A percentile compares a stretch with the other conserved stretches of the same genome.
These are phyloP conservation scores for Excalfactoria chinensis DNA, from an alignment of 2,113 vertebrate species.

Conservation along the genomic window DNA sequence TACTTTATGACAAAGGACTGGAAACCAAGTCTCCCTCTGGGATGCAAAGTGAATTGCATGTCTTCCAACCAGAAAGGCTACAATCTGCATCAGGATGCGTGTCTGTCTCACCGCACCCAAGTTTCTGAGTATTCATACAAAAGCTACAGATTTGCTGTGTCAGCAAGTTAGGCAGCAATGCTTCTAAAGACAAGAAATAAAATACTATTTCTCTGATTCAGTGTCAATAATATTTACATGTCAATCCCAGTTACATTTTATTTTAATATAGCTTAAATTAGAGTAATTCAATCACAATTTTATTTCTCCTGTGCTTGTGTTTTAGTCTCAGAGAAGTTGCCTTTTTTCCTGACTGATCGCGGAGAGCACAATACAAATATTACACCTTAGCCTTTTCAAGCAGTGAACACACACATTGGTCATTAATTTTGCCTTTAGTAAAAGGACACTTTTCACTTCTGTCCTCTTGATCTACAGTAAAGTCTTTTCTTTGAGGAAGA, in stretches of 20 bases:
- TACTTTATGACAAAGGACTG: conserved; percentile 27
- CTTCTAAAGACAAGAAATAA: conserved; percentile 30
- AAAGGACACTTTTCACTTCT: conserved; percentile 14
- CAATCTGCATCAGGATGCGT: background rate
- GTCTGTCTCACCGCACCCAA: background rate
- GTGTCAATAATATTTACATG: conserved; percentile 9
- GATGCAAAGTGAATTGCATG: conserved; percentile 7
- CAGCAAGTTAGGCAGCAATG: conserved; percentile 11
- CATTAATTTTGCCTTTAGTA: background rate
- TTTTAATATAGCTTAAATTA: conserved; percentile 41
- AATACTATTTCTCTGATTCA: conserved; percentile 7
- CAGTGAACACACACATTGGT: background rate
- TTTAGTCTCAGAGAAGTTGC: background rate
- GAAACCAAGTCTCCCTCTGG: conserved; percentile 9
- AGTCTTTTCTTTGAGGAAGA: conserved; percentile 69
- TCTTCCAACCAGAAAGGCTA: background rate
- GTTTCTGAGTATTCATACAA: conserved; percentile 6
- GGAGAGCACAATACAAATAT: background rate
- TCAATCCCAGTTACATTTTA: conserved; percentile 34
- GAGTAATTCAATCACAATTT: background rate
- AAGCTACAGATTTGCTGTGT: conserved; percentile 38
- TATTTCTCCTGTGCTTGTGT: background rate
- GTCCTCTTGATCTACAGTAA: conserved; percentile 49
- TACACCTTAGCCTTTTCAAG: background rate
- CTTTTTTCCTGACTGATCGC: background rate